Evolutionary conservation across 2,888 invertebrate species (phyloP).

Genomic region (Carterocephalus palaemon): DNA sequence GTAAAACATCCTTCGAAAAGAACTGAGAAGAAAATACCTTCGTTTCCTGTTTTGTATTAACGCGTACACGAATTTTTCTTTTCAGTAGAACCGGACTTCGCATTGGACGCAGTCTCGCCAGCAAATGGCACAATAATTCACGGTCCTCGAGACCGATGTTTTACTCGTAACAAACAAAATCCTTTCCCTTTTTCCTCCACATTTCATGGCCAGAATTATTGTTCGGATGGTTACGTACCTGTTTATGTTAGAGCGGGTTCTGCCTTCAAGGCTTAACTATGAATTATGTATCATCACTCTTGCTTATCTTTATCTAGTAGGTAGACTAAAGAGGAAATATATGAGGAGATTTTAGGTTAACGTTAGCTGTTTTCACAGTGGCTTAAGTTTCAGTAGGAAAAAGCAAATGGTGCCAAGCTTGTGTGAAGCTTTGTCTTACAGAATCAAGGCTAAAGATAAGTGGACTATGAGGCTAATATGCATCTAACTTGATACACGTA

Average conservation of each 20-base stretch:
- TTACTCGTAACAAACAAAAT: conserved; percentile 49
- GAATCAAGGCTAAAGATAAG: too few species aligned
- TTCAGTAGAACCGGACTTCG: conserved; percentile 16
- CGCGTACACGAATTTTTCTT: neutral
- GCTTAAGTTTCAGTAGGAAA: too few species aligned
- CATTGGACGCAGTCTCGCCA: conserved; percentile 34
- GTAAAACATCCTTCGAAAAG: too few species aligned
- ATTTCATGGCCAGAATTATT: conserved; percentile 43
- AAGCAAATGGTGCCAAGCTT: too few species aligned
- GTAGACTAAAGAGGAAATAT: neutral
- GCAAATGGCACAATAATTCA: conserved; percentile 51
- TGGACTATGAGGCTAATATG: too few species aligned
- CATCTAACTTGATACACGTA: too few species aligned
- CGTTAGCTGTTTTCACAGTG: neutral
- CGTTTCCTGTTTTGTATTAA: neutral
- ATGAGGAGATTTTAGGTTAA: too few species aligned
- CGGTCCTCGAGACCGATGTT: conserved; percentile 48
- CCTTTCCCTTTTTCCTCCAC: conserved; percentile 45
- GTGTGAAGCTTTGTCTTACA: too few species aligned
- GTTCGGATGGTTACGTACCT: conserved; percentile 32
- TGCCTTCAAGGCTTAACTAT: conserved; percentile 12
- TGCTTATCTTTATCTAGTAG: conserved; percentile 12
- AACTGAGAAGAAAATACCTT: too few species aligned
- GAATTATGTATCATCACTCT: conserved; percentile 16
- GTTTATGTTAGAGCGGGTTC: conserved; percentile 26